Conservation (phyloP, 53 echinoderm and acorn worm species). For the Mesocentrotus franciscanus region DNA sequence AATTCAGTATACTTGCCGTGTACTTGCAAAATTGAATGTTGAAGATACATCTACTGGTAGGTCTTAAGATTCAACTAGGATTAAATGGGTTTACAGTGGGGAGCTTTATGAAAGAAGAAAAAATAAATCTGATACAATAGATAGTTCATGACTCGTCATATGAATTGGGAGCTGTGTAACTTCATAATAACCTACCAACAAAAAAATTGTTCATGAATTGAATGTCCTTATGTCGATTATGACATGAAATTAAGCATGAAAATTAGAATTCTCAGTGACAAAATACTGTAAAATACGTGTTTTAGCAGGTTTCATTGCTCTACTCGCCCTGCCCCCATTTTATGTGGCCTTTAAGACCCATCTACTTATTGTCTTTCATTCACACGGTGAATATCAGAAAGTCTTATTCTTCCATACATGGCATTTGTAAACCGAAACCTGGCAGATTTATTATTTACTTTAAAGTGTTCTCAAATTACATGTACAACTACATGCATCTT, state of each 20-base stretch:
- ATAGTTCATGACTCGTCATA: no score
- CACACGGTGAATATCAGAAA: not conserved
- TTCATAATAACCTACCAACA: not conserved
- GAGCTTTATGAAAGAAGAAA: no score
- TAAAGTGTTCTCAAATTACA: not conserved
- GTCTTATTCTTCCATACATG: not conserved
- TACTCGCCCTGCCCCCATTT: not conserved
- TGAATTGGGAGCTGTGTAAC: not conserved
- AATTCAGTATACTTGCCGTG: no score
- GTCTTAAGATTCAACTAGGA: no score
- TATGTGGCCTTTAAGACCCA: not conserved
- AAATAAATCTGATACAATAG: no score
- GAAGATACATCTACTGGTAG: no score
- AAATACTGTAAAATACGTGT: not conserved
- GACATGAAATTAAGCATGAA: not conserved
- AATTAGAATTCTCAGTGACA: not conserved
- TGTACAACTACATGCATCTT: not conserved
- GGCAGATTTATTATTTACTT: not conserved
- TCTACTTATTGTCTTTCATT: not conserved
- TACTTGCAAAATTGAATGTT: no score
- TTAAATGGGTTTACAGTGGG: no score
- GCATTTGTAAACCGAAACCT: not conserved
- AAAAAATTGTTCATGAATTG: not conserved
- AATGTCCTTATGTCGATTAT: not conserved
- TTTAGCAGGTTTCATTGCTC: not conserved